phyloP scores from a whole-genome alignment of 2,113 vertebrate genomes.

The Platichthys stellatus region DNA sequence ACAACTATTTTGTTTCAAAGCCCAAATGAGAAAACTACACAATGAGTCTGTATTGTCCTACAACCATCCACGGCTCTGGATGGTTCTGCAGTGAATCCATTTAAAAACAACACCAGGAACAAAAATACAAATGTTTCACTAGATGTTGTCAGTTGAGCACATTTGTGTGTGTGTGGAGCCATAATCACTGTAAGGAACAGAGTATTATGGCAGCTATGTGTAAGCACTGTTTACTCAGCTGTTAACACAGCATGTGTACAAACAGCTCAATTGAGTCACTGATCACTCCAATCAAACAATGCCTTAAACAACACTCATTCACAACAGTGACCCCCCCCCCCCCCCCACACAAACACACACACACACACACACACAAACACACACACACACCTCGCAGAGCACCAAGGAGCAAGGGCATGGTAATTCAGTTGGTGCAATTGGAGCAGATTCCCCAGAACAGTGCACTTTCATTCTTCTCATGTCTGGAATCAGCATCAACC shows the following conservation, averaged over 20 bases:
- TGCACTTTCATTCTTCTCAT: too few species aligned
- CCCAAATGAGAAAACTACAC: not conserved
- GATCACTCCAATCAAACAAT: slow-evolving; percentile 60
- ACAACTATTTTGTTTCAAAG: not conserved
- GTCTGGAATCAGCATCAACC: too few species aligned
- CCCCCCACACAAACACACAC: too few species aligned
- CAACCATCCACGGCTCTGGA: too few species aligned
- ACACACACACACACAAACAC: too few species aligned
- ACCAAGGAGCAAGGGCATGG: too few species aligned
- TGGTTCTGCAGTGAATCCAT: too few species aligned
- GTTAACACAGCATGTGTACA: slow-evolving; percentile 40
- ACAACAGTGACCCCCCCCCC: slow-evolving; percentile 38
- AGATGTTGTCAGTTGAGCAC: not conserved
- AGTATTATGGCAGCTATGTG: not conserved
- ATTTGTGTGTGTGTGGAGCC: not conserved
- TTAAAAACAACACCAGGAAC: too few species aligned
- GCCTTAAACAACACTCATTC: slow-evolving; percentile 55
- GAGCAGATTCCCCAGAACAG: too few species aligned
- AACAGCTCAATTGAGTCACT: slow-evolving; percentile 53
- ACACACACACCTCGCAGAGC: not conserved
- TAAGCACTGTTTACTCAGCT: slow-evolving; percentile 62
- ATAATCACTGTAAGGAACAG: too few species aligned
- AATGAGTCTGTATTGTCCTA: not conserved
- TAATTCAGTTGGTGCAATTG: too few species aligned
- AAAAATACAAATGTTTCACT: not conserved